Evolutionary conservation across 2,113 vertebrate species (phyloP), one percentile per base, ranked within the genome.

Genomic region (Vimba vimba): DNA sequence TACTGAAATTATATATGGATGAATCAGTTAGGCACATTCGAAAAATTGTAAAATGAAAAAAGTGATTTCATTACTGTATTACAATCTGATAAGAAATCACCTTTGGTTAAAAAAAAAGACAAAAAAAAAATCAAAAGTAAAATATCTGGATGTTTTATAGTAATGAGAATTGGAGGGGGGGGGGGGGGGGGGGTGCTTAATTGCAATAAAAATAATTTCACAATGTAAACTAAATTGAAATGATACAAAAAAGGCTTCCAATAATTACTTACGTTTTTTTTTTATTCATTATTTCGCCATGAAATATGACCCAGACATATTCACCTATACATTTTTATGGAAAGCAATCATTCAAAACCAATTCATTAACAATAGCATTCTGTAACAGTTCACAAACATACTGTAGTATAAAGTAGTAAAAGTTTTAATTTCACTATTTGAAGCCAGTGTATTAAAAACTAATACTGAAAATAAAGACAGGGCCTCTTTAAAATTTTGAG

Each of bases 401-500:
- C 25, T 73, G 21, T 73, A 45, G 13, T 50, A 19, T 47, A 4
- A 33, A 12, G 33, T n/a, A 50, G 45, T 55, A 23, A 4, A 82
- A 50, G 6, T 55, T 82, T 68, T 77, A 21, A 30, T 81, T 19
- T 47, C 8, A 50, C 47, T 19, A 43, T 17, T 11, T 69, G 79
- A 52, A 45, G 10, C 25, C 75, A 50, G 17, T 36, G 4, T 3
- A 23, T 82, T 52, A 69, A 69, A 82, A 82, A 47, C 45, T 36
- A 68, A 82, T 69, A 82, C 80, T 82, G 80, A 82, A 69, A 69
- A 69, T 82, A 36, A 69, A 82, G 68, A 69, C 78, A 64, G 57
- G 39, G n/a, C 55, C 55, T 79, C 55, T 39, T 13, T 25, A 43
- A 60, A 79, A 62, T 27, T 52, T 33, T 23, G 69, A 33, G 25